Conservation (phyloP, 2,113 vertebrate species). For the Upupa epops region DNA sequence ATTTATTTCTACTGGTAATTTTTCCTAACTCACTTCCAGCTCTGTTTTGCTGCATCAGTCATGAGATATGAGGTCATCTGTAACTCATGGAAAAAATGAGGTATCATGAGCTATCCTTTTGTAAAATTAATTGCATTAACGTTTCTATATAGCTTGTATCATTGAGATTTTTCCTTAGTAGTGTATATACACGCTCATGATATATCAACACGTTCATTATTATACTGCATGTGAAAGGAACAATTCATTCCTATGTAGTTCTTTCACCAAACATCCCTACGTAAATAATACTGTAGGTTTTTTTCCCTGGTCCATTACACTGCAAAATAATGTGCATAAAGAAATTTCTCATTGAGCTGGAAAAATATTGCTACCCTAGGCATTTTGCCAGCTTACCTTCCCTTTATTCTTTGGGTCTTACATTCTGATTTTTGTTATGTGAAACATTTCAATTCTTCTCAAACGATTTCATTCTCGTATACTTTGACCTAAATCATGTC, state of each 20-base stretch:
- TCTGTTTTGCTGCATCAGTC: constrained; percentile 29
- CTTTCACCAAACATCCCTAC: not conserved
- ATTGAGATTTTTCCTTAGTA: not conserved
- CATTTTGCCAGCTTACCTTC: not conserved
- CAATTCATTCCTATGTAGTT: not conserved
- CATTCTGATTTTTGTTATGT: not conserved
- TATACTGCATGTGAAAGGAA: not conserved
- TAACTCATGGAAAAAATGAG: constrained; percentile 29
- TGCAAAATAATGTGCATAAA: not conserved
- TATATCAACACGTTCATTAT: not conserved
- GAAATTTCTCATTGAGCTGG: not conserved
- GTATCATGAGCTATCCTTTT: not conserved
- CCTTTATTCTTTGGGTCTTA: not conserved
- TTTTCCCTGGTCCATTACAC: not conserved
- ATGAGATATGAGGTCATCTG: not conserved
- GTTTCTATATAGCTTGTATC: not conserved
- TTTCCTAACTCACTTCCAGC: constrained; percentile 9
- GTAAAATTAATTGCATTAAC: not conserved
- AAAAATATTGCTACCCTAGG: not conserved
- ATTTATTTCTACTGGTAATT: constrained; percentile 27
- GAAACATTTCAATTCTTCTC: not conserved
- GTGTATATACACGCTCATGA: not conserved
- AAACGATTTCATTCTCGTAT: not conserved
- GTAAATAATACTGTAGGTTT: not conserved
- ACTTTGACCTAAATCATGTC: not conserved